Percentiles rank a stretch among this genome's conserved stretches.
phyloP scores from a whole-genome alignment of 2,888 invertebrate genomes.

The Thymelicus acteon region DNA sequence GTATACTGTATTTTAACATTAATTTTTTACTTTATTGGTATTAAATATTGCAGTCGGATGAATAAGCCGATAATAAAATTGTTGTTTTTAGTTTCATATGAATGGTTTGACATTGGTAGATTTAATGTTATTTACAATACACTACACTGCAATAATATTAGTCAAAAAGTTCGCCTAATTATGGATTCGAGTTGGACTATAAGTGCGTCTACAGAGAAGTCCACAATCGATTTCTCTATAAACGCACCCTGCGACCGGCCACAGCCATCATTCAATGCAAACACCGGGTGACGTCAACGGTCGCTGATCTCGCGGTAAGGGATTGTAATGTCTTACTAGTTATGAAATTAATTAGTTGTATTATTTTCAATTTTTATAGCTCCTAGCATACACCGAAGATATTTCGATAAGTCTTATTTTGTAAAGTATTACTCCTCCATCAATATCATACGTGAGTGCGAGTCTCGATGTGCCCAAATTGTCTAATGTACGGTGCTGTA shows the following conservation, averaged over 20 bases:
- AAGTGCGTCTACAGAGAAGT: slow-evolving; percentile 15
- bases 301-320: slow-evolving; percentile 85
- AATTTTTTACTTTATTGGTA: too few species aligned
- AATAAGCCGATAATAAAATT: too few species aligned
- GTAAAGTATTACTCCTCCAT: slow-evolving; percentile 83
- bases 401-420: slow-evolving; percentile 85
- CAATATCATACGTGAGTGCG: slow-evolving; percentile 74
- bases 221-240: slow-evolving; percentile 11
- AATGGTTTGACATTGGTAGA: too few species aligned
- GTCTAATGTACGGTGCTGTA: slow-evolving; percentile 52
- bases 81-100: too few species aligned
- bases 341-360: slow-evolving; percentile 85
- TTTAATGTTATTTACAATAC: too few species aligned
- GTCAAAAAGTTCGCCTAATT: too few species aligned
- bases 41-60: too few species aligned
- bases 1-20: too few species aligned
- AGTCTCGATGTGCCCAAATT: slow-evolving; percentile 56
- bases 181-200: too few species aligned
- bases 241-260: slow-evolving; percentile 24
- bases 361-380: slow-evolving; percentile 85
- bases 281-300: slow-evolving; percentile 75
- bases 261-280: slow-evolving; percentile 19
- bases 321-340: slow-evolving; percentile 84
- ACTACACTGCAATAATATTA: too few species aligned
- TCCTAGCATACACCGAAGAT: slow-evolving; percentile 85